These are phyloP conservation scores for Corydoras sp. DNA, from an alignment of 2,113 vertebrate species.

Conservation along the genomic window DNA sequence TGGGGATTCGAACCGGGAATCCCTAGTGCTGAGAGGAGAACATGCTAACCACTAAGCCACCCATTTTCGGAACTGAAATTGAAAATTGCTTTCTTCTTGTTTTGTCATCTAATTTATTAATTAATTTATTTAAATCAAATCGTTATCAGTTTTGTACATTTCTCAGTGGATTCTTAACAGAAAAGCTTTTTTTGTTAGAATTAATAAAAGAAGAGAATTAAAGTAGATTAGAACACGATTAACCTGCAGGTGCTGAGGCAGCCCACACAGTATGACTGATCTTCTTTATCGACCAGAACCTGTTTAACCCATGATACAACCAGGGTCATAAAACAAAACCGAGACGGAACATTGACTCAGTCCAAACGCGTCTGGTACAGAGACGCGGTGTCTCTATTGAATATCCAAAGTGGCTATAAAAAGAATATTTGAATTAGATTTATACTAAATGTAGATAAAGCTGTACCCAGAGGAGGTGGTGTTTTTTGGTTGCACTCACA, in stretches of 20 bases:
- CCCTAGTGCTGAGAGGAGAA: too few species aligned
- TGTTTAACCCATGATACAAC: constrained; percentile 15
- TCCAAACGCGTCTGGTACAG: not conserved
- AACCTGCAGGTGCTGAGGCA: constrained; percentile 30
- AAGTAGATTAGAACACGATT: constrained; percentile 54
- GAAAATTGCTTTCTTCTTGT: too few species aligned
- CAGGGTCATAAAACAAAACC: constrained; percentile 7
- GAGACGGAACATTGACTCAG: constrained; percentile 5
- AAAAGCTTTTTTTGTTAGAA: not conserved
- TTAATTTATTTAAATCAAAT: too few species aligned
- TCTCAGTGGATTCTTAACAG: not conserved
- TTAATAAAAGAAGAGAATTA: constrained; percentile 45
- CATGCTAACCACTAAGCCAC: too few species aligned
- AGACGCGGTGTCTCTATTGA: not conserved
- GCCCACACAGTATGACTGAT: constrained; percentile 23
- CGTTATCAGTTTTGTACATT: too few species aligned
- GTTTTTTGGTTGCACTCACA: not conserved
- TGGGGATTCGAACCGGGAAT: too few species aligned
- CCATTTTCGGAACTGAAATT: too few species aligned
- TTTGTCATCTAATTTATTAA: too few species aligned
- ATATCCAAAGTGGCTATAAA: not conserved
- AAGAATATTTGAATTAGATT: constrained; percentile 12
- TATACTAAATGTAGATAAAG: constrained; percentile 16
- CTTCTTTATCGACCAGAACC: constrained; percentile 2
- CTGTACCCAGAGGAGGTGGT: not conserved